Conservation (phyloP, 2,888 invertebrate species). For the Archips crataeganus region DNA sequence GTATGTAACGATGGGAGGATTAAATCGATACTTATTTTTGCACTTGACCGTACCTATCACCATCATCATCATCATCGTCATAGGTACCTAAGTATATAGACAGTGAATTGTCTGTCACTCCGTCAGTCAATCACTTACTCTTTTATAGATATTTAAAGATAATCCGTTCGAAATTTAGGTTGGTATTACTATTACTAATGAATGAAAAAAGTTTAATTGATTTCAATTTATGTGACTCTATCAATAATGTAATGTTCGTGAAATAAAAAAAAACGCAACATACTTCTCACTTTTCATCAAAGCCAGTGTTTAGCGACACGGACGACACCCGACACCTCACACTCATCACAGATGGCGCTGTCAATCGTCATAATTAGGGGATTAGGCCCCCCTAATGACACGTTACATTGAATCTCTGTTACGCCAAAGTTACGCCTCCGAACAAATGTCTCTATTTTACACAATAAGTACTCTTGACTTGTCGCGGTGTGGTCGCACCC, state of each 20-base stretch:
- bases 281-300: slow-evolving; percentile 54
- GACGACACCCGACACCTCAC: slow-evolving; percentile 79
- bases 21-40: too few species aligned
- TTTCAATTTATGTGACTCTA: not conserved
- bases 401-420: slow-evolving; percentile 80
- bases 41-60: too few species aligned
- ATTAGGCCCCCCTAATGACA: slow-evolving; percentile 82
- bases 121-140: too few species aligned
- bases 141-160: too few species aligned
- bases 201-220: too few species aligned
- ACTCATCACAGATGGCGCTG: slow-evolving; percentile 81
- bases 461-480: slow-evolving; percentile 75
- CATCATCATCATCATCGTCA: too few species aligned
- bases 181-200: too few species aligned
- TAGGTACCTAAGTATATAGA: too few species aligned
- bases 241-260: not conserved
- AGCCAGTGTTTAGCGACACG: slow-evolving; percentile 51
- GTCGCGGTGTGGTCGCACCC: slow-evolving; percentile 40
- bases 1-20: too few species aligned
- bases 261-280: not conserved
- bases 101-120: too few species aligned
- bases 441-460: slow-evolving; percentile 72
- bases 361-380: slow-evolving; percentile 86
- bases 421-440: slow-evolving; percentile 80
- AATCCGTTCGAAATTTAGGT: too few species aligned